A percentile compares a stretch with the other conserved stretches of the same genome.
Conservation (phyloP, 1,140 invertebrate species). For the Aradophagus sp. region DNA sequence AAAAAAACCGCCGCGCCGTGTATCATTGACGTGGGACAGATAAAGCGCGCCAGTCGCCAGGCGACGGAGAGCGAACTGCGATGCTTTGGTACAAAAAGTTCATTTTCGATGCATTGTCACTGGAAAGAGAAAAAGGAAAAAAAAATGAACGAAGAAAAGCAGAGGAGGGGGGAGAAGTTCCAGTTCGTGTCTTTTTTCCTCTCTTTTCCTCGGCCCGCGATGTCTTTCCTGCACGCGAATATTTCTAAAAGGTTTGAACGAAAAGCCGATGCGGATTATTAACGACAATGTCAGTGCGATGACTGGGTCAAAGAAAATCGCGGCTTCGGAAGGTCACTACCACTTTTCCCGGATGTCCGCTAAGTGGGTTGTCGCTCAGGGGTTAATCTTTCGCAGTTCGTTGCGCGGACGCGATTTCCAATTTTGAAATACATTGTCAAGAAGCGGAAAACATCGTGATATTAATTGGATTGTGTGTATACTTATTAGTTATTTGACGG, state of each 20-base stretch:
- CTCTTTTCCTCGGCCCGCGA: background rate
- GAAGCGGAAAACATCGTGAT: too few relatives aligned
- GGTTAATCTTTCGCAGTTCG: too few relatives aligned
- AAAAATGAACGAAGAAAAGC: too few relatives aligned
- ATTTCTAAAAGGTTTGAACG: constrained; percentile 21
- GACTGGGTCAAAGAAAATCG: constrained; percentile 22
- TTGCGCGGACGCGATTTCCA: constrained; percentile 20
- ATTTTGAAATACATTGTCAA: constrained; percentile 14
- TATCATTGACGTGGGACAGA: constrained; percentile 32
- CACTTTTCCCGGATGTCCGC: constrained; percentile 9
- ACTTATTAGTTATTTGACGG: too few relatives aligned
- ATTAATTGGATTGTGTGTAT: too few relatives aligned
- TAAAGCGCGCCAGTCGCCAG: constrained; percentile 2
- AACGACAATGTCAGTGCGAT: constrained; percentile 13
- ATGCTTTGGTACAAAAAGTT: constrained; percentile 45
- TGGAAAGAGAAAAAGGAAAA: constrained; percentile 32
- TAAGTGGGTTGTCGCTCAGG: constrained; percentile 31
- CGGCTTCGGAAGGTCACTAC: constrained; percentile 16
- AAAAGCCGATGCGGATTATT: constrained; percentile 29
- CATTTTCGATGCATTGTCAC: constrained; percentile 47
- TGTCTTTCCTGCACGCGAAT: constrained; percentile 20
- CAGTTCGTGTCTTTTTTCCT: constrained; percentile 17
- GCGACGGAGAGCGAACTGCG: constrained; percentile 9
- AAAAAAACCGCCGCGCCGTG: constrained; percentile 35
- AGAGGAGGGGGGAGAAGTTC: too few relatives aligned